phyloP scores from a whole-genome alignment of 2,888 invertebrate species.

The Atherix ibis region DNA sequence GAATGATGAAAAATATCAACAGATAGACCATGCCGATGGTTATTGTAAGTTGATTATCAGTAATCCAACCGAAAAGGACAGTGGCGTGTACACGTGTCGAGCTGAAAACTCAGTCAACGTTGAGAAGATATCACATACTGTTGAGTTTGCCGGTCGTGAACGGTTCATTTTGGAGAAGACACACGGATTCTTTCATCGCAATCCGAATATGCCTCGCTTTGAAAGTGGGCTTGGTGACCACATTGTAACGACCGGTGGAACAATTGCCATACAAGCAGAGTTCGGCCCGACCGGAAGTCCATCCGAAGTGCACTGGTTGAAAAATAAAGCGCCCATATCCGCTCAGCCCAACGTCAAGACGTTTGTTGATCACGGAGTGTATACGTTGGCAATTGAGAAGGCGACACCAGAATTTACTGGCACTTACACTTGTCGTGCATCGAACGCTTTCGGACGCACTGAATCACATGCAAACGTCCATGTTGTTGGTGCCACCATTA shows the following conservation, averaged over 20 bases:
- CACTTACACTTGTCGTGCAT: slow-evolving; percentile 59
- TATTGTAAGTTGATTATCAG: slow-evolving; percentile 52
- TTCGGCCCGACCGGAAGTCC: slow-evolving; percentile 46
- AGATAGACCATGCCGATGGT: slow-evolving; percentile 55
- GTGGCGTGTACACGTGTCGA: slow-evolving; percentile 57
- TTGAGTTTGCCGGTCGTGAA: slow-evolving; percentile 42
- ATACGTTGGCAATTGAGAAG: slow-evolving; percentile 56
- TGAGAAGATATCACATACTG: slow-evolving; percentile 57
- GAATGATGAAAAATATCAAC: slow-evolving; percentile 43
- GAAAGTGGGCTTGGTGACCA: slow-evolving; percentile 52
- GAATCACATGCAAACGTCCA: slow-evolving; percentile 60
- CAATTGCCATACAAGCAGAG: slow-evolving; percentile 67
- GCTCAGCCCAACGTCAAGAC: slow-evolving; percentile 47
- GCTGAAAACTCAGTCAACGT: slow-evolving; percentile 57
- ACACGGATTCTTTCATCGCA: slow-evolving; percentile 31
- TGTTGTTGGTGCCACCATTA: slow-evolving; percentile 39
- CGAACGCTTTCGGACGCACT: slow-evolving; percentile 54
- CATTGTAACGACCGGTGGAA: slow-evolving; percentile 58
- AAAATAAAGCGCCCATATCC: slow-evolving; percentile 43
- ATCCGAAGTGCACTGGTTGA: slow-evolving; percentile 62
- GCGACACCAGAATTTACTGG: slow-evolving; percentile 59
- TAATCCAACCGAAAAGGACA: slow-evolving; percentile 49
- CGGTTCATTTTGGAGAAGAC: slow-evolving; percentile 32
- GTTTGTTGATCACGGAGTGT: slow-evolving; percentile 49
- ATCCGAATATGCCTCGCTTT: slow-evolving; percentile 51